Percentiles rank a stretch among this genome's conserved stretches.
These are phyloP conservation scores for Rotaria socialis DNA, from an alignment of 2,888 invertebrate species.

Conservation along the genomic window DNA sequence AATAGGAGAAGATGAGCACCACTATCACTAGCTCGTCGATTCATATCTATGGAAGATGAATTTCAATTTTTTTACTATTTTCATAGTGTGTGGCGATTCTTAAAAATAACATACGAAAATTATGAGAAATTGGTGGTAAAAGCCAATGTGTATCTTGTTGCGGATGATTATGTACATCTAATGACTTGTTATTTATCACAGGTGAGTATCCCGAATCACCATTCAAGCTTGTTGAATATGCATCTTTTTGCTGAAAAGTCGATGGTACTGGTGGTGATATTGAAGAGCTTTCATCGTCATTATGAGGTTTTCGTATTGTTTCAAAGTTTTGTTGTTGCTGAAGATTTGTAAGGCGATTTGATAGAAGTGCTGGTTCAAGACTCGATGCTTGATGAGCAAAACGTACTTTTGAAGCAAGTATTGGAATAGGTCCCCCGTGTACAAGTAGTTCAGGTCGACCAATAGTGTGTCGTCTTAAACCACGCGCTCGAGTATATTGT, in stretches of 20 bases:
- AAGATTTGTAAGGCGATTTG: neutral
- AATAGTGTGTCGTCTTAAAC: slow-evolving; percentile 27
- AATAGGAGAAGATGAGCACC: slow-evolving; percentile 7
- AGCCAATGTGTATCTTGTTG: neutral
- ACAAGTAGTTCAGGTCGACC: neutral
- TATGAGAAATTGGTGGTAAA: neutral
- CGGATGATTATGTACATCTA: neutral
- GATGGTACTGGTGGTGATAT: neutral
- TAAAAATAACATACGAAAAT: neutral
- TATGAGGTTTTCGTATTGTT: neutral
- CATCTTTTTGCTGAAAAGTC: neutral
- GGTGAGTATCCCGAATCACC: neutral
- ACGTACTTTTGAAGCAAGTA: neutral
- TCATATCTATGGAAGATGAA: neutral
- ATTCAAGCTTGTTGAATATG: neutral
- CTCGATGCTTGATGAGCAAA: neutral
- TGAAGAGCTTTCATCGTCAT: neutral
- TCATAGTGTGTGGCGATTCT: neutral
- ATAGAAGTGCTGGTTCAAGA: neutral
- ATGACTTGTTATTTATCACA: neutral
- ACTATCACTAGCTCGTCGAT: slow-evolving; percentile 28
- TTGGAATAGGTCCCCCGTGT: neutral
- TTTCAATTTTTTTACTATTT: neutral
- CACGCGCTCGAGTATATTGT: neutral
- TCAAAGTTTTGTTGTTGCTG: neutral